Evolutionary conservation across 1,140 invertebrate species (phyloP).

Genomic region (Andricus grossulariae): DNA sequence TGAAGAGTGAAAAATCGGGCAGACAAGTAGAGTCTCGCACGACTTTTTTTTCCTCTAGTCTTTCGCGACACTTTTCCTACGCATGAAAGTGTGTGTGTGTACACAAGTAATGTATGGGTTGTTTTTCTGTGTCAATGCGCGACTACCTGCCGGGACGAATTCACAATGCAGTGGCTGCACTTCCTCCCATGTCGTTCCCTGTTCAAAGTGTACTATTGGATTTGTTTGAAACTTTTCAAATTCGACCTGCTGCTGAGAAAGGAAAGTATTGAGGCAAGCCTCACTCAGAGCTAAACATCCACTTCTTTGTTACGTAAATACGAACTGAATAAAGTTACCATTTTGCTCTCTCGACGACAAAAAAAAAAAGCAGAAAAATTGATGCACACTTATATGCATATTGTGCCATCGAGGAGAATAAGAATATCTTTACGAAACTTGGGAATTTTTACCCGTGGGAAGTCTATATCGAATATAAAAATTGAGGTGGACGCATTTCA

Average conservation of each 20-base stretch:
- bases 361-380: not conserved
- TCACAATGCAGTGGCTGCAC: conserved; percentile 18
- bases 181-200: not conserved
- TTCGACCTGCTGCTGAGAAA: conserved; percentile 18
- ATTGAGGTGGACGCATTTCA: too few relatives aligned
- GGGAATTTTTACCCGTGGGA: too few relatives aligned
- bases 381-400: not conserved
- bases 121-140: not conserved
- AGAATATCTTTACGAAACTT: too few relatives aligned
- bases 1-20: conserved; percentile 6
- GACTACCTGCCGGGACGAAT: conserved; percentile 10
- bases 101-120: not conserved
- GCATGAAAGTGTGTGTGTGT: not conserved
- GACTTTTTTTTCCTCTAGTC: not conserved
- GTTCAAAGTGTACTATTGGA: conserved; percentile 36
- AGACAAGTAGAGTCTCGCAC: conserved; percentile 15
- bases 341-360: not conserved
- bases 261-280: conserved; percentile 12
- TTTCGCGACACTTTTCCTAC: not conserved
- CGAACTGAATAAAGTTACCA: not conserved
- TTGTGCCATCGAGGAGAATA: too few relatives aligned
- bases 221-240: conserved; percentile 47
- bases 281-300: conserved; percentile 17
- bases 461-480: too few relatives aligned
- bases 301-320: conserved; percentile 19